Evolutionary conservation across 2,113 vertebrate genomes (phyloP).

Genomic region (Esox niger): DNA sequence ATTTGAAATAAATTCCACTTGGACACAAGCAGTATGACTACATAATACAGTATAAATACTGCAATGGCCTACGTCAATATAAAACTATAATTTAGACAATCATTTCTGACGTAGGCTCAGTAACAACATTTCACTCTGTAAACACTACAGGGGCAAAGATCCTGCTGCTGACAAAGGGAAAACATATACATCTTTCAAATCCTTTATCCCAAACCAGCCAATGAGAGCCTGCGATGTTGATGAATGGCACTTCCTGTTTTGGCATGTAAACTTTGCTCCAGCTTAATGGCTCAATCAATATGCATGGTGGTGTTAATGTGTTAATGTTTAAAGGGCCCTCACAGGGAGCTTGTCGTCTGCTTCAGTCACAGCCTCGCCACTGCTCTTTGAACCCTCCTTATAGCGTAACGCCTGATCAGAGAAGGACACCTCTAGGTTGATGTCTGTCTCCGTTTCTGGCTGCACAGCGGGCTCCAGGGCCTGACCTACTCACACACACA

Average conservation of each 20-base stretch:
- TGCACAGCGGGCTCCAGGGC: not conserved
- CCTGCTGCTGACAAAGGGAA: not conserved
- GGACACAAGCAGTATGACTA: no score
- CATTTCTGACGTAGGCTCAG: no score
- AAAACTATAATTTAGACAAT: no score
- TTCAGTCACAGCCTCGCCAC: slow-evolving; percentile 46
- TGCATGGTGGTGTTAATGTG: not conserved
- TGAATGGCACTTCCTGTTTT: not conserved
- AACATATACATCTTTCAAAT: not conserved
- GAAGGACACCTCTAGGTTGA: slow-evolving; percentile 91
- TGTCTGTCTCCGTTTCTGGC: slow-evolving; percentile 73
- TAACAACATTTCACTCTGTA: no score
- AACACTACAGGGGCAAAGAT: no score
- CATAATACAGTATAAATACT: no score
- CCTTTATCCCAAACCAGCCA: not conserved
- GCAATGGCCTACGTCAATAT: no score
- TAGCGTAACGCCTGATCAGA: slow-evolving; percentile 88
- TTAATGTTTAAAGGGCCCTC: slow-evolving; percentile 50
- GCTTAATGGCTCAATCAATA: not conserved
- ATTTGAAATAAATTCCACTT: no score
- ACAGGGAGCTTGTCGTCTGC: slow-evolving; percentile 82
- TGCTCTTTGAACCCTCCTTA: slow-evolving; percentile 72
- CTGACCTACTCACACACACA: slow-evolving; percentile 13
- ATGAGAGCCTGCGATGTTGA: not conserved
- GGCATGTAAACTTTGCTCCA: not conserved